Evolutionary conservation across 1,140 invertebrate species (phyloP), one percentile per base, ranked within the genome.

Genomic region (Magallana angulata): DNA sequence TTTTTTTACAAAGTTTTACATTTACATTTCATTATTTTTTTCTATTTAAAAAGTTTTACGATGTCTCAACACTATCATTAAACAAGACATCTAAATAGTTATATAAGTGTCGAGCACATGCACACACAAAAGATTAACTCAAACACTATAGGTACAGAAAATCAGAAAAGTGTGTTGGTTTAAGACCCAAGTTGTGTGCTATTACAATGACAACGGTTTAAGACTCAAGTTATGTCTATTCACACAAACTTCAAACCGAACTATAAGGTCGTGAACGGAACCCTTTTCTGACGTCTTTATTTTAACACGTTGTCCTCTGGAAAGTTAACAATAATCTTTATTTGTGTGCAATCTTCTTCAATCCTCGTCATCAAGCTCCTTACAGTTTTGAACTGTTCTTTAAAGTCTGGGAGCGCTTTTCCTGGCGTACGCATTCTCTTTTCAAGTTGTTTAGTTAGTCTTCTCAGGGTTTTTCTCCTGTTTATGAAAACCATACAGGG

Each of bases 191-290:
- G 1, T 11, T 62, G 1, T 62, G 24, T 24, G 24, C 24, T 24
- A 24, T 24, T 24, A 24, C 24, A 24, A 24, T 24, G 24, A 24
- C 60, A 62, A 62, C 60, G 60, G 60, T 62, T 62, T 12, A 62
- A 62, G 60, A 62, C 60, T 1, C 60, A 62, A 62, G 11, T 62
- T 12, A 62, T 11, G 11, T n/a, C 11, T 62, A 62, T 62, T 62
- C 60, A 62, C 60, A 62, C 60, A 62, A 1, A 62, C 60, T 24
- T 81, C 16, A 36, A 30, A 81, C 76, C 7, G 14, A 36, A 30
- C n/a, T 81, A 24, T 57, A 81, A 57, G n/a, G 30, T 81, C 56
- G 76, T 81, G 76, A 81, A 81, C 76, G 4, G 24, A 81, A 81
- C 76, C 6, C n/a, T 81, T 81, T 81, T 81, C 76, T 48, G 30